phyloP scores from a whole-genome alignment of 2,888 invertebrate species.

The Druceiella hillmani region DNA sequence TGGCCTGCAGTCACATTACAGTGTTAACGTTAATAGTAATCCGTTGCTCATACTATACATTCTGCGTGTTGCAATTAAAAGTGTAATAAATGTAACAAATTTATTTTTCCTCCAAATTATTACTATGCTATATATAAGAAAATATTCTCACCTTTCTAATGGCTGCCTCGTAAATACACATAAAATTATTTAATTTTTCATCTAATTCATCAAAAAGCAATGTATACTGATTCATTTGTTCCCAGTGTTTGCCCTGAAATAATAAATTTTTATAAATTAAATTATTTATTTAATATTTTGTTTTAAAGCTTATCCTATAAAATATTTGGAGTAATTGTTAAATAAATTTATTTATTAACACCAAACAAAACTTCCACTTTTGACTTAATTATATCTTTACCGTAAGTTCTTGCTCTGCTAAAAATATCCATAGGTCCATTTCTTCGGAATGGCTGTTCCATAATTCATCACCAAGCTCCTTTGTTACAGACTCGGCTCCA shows the following conservation, averaged over 20 bases:
- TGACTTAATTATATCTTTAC: constrained; percentile 27
- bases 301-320: too few relatives aligned
- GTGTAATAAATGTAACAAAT: too few relatives aligned
- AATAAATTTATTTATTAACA: constrained; percentile 3
- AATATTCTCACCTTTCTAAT: constrained; percentile 30
- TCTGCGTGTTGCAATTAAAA: too few relatives aligned
- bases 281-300: too few relatives aligned
- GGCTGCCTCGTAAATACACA: constrained; percentile 40
- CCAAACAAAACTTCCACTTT: constrained; percentile 1
- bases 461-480: constrained; percentile 36
- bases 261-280: too few relatives aligned
- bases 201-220: constrained; percentile 31
- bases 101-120: too few relatives aligned
- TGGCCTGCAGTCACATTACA: too few relatives aligned
- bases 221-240: constrained; percentile 36
- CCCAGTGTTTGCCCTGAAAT: constrained; percentile 40
- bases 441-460: constrained; percentile 33
- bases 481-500: constrained; percentile 51
- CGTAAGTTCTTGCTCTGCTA: constrained; percentile 41
- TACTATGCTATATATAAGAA: background rate
- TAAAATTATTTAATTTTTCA: constrained; percentile 34
- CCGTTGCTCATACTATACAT: too few relatives aligned
- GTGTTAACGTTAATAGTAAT: too few relatives aligned
- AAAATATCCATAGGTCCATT: constrained; percentile 41
- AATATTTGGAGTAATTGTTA: background rate